These are phyloP conservation scores for Phalera bucephala DNA, from an alignment of 2,888 invertebrate genomes.

Conservation along the genomic window DNA sequence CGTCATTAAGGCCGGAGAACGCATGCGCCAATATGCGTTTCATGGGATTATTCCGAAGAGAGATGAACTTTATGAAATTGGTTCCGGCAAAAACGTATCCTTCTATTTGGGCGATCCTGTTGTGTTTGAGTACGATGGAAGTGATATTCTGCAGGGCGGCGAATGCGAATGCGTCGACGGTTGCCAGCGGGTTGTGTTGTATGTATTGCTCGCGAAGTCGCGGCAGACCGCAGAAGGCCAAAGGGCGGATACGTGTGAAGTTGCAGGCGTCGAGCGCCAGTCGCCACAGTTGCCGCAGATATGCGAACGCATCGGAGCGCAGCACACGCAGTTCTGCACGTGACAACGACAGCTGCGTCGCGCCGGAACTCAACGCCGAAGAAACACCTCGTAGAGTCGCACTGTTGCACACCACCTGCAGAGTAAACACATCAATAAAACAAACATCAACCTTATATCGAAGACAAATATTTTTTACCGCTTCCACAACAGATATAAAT, in stretches of 20 bases:
- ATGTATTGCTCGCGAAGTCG: constrained; percentile 91
- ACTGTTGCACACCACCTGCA: constrained; percentile 94
- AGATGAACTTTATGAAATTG: constrained; percentile 90
- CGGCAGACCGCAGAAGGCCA: constrained; percentile 92
- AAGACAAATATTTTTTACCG: constrained; percentile 26
- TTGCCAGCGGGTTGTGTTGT: constrained; percentile 92
- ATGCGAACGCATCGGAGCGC: constrained; percentile 91
- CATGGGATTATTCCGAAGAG: constrained; percentile 92
- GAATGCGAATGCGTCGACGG: constrained; percentile 92
- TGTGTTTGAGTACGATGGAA: constrained; percentile 86
- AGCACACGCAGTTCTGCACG: constrained; percentile 93
- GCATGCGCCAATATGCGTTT: constrained; percentile 91
- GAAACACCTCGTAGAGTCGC: constrained; percentile 92
- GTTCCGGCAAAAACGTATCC: constrained; percentile 94
- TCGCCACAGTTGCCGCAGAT: constrained; percentile 90
- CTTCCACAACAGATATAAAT: constrained; percentile 25
- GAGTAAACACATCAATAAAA: constrained; percentile 1
- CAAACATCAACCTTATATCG: constrained; percentile 29
- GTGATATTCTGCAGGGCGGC: constrained; percentile 92
- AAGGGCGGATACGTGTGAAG: constrained; percentile 90
- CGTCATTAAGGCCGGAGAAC: constrained; percentile 92
- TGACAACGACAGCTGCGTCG: constrained; percentile 93
- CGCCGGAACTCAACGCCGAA: constrained; percentile 88
- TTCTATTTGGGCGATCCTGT: constrained; percentile 87
- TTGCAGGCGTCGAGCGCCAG: constrained; percentile 94